Evolutionary conservation across 2,797 vertebrate genomes (phyloP).

Genomic region (Anableps anableps): DNA sequence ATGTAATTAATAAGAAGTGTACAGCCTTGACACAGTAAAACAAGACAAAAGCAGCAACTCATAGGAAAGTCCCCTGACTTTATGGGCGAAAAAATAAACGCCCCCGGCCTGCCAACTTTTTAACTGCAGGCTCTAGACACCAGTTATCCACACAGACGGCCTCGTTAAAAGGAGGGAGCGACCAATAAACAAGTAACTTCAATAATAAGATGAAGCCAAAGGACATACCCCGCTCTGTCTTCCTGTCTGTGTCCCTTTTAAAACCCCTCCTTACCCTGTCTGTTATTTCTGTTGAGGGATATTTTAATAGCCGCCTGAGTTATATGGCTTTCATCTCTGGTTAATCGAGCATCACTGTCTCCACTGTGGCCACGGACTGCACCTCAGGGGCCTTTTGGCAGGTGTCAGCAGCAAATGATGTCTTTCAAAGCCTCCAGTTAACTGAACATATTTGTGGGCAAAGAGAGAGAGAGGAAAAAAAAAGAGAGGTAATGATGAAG

Average conservation of each 20-base stretch:
- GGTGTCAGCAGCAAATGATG: slow-evolving; percentile 57
- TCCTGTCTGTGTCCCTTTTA: slow-evolving; percentile 34
- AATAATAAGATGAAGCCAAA: slow-evolving; percentile 30
- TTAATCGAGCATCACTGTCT: slow-evolving; percentile 37
- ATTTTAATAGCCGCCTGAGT: slow-evolving; percentile 37
- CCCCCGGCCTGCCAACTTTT: slow-evolving; percentile 48
- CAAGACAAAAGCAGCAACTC: slow-evolving; percentile 57
- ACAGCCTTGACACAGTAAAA: slow-evolving; percentile 42
- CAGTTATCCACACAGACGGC: slow-evolving; percentile 37
- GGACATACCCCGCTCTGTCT: slow-evolving; percentile 20
- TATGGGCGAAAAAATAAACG: slow-evolving; percentile 51
- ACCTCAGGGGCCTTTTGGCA: slow-evolving; percentile 28
- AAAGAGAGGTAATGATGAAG: slow-evolving; percentile 2
- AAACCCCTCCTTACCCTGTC: slow-evolving; percentile 4
- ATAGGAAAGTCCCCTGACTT: slow-evolving; percentile 63
- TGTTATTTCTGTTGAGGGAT: slow-evolving; percentile 41
- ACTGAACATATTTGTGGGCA: slow-evolving; percentile 39
- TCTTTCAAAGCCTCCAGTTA: slow-evolving; percentile 46
- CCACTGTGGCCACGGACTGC: slow-evolving; percentile 5
- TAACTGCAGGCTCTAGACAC: slow-evolving; percentile 53
- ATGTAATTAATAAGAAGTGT: slow-evolving; percentile 69
- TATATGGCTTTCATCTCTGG: slow-evolving; percentile 49
- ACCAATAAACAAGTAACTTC: slow-evolving; percentile 48
- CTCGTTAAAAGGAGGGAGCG: slow-evolving; percentile 58
- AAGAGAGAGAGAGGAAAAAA: slow-evolving; percentile 19